Percentiles rank a stretch among this genome's conserved stretches.
Evolutionary conservation across 2,797 vertebrate genomes (phyloP).

Genomic region (Coracias cyanogaster): DNA sequence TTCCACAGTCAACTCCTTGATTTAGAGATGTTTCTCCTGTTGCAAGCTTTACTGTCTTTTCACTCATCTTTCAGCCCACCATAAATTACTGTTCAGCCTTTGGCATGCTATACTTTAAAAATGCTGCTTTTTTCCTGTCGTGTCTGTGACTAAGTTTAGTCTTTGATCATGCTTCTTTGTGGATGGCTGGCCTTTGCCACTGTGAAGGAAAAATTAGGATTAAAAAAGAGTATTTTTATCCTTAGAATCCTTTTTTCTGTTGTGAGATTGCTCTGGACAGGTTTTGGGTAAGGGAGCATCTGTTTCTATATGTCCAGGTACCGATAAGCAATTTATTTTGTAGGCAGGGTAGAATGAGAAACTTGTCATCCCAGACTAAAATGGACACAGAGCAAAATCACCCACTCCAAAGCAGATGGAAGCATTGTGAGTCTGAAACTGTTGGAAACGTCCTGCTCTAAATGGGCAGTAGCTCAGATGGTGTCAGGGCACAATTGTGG

Average conservation of each 20-base stretch:
- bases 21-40: neutral
- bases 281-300: neutral
- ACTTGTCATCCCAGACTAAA: neutral
- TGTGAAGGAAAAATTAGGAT: neutral
- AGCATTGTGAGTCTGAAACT: neutral
- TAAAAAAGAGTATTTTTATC: neutral
- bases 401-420: neutral
- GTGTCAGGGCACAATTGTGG: neutral
- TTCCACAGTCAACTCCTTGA: neutral
- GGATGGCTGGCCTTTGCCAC: neutral
- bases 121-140: neutral
- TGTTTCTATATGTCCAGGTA: neutral
- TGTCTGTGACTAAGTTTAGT: slow-evolving; percentile 37
- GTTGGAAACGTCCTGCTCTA: neutral
- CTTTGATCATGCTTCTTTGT: slow-evolving; percentile 2
- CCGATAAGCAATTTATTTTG: neutral
- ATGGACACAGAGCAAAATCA: neutral
- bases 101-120: neutral
- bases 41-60: neutral
- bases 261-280: neutral
- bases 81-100: neutral
- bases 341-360: neutral
- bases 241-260: neutral
- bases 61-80: neutral
- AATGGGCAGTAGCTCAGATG: neutral